Evolutionary conservation across 2,888 invertebrate genomes (phyloP).

Genomic region (Scrobipalpa costella): DNA sequence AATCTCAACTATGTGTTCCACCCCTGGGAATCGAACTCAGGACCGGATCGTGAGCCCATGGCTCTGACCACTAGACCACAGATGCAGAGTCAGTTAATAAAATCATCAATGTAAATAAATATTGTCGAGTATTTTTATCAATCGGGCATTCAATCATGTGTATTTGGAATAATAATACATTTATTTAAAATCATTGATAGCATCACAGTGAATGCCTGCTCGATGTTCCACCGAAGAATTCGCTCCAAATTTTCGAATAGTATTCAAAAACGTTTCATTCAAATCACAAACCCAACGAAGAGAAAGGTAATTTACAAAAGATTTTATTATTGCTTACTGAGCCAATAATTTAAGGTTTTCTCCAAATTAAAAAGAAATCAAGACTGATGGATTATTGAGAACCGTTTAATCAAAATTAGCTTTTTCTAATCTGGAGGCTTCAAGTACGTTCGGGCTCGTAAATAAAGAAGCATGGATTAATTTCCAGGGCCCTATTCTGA

Average conservation of each 20-base stretch:
- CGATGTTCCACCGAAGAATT: neutral
- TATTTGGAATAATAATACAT: neutral
- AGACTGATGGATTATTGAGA: neutral
- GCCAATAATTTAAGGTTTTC: neutral
- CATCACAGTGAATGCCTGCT: neutral
- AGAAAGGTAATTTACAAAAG: neutral
- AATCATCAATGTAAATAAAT: too few species aligned
- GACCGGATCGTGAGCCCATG: too few species aligned
- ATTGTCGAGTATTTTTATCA: neutral
- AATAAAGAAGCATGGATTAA: conserved; percentile 1
- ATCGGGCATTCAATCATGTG: neutral
- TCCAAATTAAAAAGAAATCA: neutral
- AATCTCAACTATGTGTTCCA: too few species aligned
- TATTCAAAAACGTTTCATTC: neutral
- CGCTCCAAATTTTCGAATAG: neutral
- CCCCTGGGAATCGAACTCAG: too few species aligned
- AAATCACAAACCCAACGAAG: neutral
- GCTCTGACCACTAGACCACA: too few species aligned
- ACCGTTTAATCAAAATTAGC: conserved; percentile 5
- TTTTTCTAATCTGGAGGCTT: neutral
- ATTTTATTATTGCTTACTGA: neutral
- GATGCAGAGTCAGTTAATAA: too few species aligned
- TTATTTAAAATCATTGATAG: neutral
- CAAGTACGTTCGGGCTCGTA: neutral
- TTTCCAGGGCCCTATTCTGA: neutral